These are phyloP conservation scores for Microchirus variegatus DNA, from an alignment of 2,797 vertebrate species.

Conservation along the genomic window DNA sequence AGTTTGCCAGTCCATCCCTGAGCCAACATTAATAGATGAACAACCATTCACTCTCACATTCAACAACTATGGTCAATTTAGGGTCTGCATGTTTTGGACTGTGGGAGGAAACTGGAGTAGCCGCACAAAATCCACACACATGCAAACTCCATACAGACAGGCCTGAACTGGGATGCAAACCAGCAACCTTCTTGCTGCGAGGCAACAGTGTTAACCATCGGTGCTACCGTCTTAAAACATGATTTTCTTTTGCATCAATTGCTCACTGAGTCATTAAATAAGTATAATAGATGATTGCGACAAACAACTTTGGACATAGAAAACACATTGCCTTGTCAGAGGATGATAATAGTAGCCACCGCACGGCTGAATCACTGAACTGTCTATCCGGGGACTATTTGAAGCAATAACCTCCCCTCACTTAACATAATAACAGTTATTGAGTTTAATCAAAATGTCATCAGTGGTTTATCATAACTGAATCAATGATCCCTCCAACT, in stretches of 20 bases:
- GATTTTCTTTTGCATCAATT: constrained; percentile 7
- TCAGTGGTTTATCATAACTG: constrained; percentile 44
- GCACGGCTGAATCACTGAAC: constrained; percentile 62
- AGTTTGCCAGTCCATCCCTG: too few species aligned
- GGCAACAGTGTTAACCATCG: too few species aligned
- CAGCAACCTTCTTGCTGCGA: too few species aligned
- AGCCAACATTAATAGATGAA: too few species aligned
- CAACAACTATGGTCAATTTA: too few species aligned
- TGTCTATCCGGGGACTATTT: constrained; percentile 76
- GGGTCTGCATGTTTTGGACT: too few species aligned
- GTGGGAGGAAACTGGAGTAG: too few species aligned
- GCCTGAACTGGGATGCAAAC: too few species aligned
- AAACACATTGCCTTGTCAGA: constrained; percentile 47
- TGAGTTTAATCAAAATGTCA: constrained; percentile 71
- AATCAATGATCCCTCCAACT: constrained; percentile 28
- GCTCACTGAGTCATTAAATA: constrained; percentile 17
- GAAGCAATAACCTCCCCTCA: constrained; percentile 42
- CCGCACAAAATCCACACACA: too few species aligned
- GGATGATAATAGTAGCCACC: constrained; percentile 57
- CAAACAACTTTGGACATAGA: constrained; percentile 35
- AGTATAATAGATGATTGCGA: constrained; percentile 10
- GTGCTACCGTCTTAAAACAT: not conserved
- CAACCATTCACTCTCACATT: too few species aligned
- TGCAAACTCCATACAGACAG: too few species aligned
- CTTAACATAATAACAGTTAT: constrained; percentile 62